These are phyloP conservation scores for Graphium colonna DNA, from an alignment of 2,888 invertebrate species.

Conservation along the genomic window DNA sequence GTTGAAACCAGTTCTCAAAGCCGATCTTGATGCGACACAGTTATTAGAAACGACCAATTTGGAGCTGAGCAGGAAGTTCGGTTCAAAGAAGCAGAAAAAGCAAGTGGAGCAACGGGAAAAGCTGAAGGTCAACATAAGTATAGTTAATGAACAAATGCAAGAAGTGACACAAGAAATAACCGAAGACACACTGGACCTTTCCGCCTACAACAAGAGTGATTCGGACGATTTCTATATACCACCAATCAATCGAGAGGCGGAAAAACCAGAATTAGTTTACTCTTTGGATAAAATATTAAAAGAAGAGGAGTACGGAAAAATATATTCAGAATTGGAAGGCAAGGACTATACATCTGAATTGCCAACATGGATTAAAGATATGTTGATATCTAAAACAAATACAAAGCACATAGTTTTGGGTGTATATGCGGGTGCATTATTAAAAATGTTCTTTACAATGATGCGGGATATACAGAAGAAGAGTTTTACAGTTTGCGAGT, in stretches of 20 bases:
- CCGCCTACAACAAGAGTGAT: constrained; percentile 50
- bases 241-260: constrained; percentile 70
- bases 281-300: constrained; percentile 63
- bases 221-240: constrained; percentile 70
- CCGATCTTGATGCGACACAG: constrained; percentile 35
- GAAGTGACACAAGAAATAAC: constrained; percentile 65
- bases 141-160: constrained; percentile 79
- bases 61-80: constrained; percentile 81
- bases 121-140: constrained; percentile 78
- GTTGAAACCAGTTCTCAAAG: constrained; percentile 47
- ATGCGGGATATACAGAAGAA: constrained; percentile 49
- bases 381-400: constrained; percentile 30
- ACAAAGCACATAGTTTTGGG: constrained; percentile 43
- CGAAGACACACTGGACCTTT: constrained; percentile 50
- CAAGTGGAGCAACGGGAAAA: constrained; percentile 81
- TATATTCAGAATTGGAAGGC: constrained; percentile 47
- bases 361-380: constrained; percentile 41
- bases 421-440: constrained; percentile 50
- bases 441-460: constrained; percentile 40
- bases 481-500: constrained; percentile 41
- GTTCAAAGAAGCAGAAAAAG: constrained; percentile 81
- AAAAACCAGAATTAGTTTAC: constrained; percentile 66
- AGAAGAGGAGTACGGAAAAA: constrained; percentile 53
- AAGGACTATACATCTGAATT: constrained; percentile 44
- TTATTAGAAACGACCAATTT: constrained; percentile 47